These are phyloP conservation scores for Hermatobates lingyangjiaoensis DNA, from an alignment of 1,140 invertebrate species.

Conservation along the genomic window DNA sequence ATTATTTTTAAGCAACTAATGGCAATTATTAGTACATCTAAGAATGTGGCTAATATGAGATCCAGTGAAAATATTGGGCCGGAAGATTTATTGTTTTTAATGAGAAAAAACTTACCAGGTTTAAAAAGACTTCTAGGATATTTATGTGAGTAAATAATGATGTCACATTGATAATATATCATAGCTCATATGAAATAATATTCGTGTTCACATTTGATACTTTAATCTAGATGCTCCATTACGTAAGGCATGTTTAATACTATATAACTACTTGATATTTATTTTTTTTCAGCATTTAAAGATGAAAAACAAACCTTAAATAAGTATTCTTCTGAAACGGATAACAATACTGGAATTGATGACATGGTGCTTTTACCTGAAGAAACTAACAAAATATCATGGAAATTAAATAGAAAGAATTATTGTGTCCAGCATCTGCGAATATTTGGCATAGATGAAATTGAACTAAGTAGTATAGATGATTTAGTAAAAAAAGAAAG, in stretches of 20 bases:
- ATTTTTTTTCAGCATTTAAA: constrained; percentile 7
- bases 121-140: constrained; percentile 33
- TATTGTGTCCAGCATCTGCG: neutral
- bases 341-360: neutral
- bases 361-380: too few species aligned
- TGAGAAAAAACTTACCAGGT: constrained; percentile 41
- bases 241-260: too few species aligned
- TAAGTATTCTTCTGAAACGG: neutral
- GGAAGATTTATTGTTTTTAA: constrained; percentile 43
- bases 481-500: constrained; percentile 16
- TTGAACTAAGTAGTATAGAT: neutral
- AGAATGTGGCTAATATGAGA: constrained; percentile 28
- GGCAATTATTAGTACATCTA: constrained; percentile 33
- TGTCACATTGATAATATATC: too few species aligned
- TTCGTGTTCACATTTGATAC: too few species aligned
- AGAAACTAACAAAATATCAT: too few species aligned
- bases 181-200: too few species aligned
- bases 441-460: neutral
- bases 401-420: neutral
- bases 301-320: constrained; percentile 6
- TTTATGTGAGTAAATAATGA: constrained; percentile 33
- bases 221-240: too few species aligned
- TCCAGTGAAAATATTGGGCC: constrained; percentile 26
- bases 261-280: constrained; percentile 26
- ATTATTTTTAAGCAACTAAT: constrained; percentile 41